phyloP scores from a whole-genome alignment of 1,140 invertebrate species.

The Wiebesia pumilae region DNA sequence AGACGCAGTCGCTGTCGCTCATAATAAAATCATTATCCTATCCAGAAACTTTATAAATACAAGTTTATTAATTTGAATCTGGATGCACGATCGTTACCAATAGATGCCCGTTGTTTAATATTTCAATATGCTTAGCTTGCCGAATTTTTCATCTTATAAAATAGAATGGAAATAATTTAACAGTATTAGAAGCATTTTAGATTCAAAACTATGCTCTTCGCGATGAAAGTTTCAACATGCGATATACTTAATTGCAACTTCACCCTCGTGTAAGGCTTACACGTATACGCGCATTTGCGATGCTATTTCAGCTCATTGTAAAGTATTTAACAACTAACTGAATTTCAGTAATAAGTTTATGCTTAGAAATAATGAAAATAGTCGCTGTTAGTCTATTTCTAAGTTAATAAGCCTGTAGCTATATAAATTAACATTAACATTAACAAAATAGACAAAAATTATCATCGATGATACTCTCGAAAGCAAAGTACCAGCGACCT shows the following conservation, averaged over 20 bases:
- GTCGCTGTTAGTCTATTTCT: too few species aligned
- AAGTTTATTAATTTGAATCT: neutral
- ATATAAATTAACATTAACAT: too few species aligned
- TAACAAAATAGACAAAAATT: neutral
- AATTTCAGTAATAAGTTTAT: neutral
- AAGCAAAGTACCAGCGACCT: neutral
- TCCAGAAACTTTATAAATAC: conserved; percentile 9
- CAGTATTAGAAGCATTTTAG: too few species aligned
- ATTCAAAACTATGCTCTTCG: neutral
- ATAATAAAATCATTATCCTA: neutral
- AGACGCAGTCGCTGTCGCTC: too few species aligned
- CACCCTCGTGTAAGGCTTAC: neutral
- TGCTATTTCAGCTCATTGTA: too few species aligned
- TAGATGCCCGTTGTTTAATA: neutral
- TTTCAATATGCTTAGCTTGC: neutral
- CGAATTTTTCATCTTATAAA: too few species aligned
- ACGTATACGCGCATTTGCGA: too few species aligned
- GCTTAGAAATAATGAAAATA: neutral
- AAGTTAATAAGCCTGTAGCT: too few species aligned
- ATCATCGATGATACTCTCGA: neutral
- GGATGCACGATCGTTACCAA: neutral
- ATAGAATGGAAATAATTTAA: too few species aligned
- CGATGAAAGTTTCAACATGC: neutral
- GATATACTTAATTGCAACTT: neutral
- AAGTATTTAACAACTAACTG: too few species aligned